Percentiles rank a stretch among this genome's conserved stretches.
These are phyloP conservation scores for Sternotherus odoratus DNA, from an alignment of 2,797 vertebrate species.

Conservation along the genomic window DNA sequence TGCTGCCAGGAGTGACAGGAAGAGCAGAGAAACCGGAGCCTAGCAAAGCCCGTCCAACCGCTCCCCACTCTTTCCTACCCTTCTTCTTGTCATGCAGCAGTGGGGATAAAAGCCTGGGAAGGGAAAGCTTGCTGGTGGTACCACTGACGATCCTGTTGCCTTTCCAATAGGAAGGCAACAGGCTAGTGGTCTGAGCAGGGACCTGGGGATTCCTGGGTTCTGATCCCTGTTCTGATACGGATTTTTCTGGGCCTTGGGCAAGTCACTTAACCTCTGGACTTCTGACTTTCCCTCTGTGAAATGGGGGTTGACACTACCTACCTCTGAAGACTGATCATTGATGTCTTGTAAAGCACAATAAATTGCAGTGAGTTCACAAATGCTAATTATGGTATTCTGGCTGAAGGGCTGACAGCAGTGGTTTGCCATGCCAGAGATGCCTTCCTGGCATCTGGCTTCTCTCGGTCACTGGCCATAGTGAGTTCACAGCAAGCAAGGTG, in stretches of 20 bases:
- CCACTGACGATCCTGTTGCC: not conserved
- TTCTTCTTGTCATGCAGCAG: not conserved
- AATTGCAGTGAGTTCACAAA: not conserved
- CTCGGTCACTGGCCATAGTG: not conserved
- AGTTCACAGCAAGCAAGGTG: not conserved
- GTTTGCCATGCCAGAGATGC: not conserved
- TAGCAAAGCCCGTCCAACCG: not conserved
- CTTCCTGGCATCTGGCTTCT: not conserved
- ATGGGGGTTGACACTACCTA: not conserved
- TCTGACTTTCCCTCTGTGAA: not conserved
- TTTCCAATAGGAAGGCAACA: not conserved
- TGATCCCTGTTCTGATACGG: not conserved
- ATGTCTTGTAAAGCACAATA: not conserved
- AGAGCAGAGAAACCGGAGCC: not conserved
- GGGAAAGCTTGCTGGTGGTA: not conserved
- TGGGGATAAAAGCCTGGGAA: not conserved
- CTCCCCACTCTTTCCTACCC: not conserved
- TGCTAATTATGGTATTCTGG: not conserved
- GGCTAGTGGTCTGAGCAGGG: not conserved
- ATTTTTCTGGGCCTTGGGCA: not conserved
- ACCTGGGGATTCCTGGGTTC: not conserved
- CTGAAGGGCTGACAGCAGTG: not conserved
- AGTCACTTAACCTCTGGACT: not conserved
- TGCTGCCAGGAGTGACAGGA: not conserved
- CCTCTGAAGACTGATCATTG: not conserved